Evolutionary conservation across 2,797 vertebrate species (phyloP), one percentile per base, ranked within the genome.

Genomic region (Dicrostonyx torquatus): DNA sequence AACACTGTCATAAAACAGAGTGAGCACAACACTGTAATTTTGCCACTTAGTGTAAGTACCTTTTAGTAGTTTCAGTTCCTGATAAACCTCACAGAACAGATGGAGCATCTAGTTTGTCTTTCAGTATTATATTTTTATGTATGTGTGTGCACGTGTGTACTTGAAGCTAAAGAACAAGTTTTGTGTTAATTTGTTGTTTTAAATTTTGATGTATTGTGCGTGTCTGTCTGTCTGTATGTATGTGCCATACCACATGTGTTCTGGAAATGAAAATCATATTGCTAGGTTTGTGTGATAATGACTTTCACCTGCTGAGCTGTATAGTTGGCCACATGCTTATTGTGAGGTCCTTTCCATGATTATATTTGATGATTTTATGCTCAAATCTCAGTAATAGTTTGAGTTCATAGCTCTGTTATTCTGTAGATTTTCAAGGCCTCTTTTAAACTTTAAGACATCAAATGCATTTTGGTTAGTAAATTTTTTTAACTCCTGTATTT

Each of bases 341-440:
- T 85, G 15, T 76, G 78, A 97, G 78, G 90, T 89, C 37, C n/a
- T 86, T 92, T 89, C 64, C 17, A 26, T 86, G 22, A 89, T 85
- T 90, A 72, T 70, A 26, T 85, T 24, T 58, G 50, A 31, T 92
- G 70, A 92, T 66, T 92, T 96, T 94, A 89, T 50, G 75, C 37
- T 31, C 66, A 94, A 31, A 72, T 89, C 75, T 87, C 18, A 90
- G 10, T 79, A 45, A 62, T 77, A 89, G 48, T 34, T 87, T 66
- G 20, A 90, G 75, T 94, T 90, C 88, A 76, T 53, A 92, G 58
- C 0, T 26, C 66, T 48, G 7, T 55, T 37, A 87, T 88, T 89
- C 8, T 79, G 58, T 18, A 62, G 7, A 68, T 82, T 95, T 89
- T 95, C 31, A 85, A 73, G 89, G 20, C 78, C 73, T 20, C 50